Evolutionary conservation across 2,888 invertebrate genomes (phyloP), one percentile per base, ranked within the genome.

Genomic region (Pinctada fucata): DNA sequence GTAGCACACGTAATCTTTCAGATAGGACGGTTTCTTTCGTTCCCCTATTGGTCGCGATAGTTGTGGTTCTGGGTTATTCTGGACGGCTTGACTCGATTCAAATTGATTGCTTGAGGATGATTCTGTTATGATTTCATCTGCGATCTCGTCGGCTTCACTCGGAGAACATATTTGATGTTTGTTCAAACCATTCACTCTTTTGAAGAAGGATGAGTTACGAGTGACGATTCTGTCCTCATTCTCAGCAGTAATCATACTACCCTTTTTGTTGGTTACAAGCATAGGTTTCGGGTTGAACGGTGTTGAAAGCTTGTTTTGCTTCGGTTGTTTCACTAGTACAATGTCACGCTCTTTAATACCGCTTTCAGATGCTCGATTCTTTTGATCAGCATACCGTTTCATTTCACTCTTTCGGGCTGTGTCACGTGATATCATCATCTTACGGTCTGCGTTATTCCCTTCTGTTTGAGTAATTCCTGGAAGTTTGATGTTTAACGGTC

Each of bases 401-500:
- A 58, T 58, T 6, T 58, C 58, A 13, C 13, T 58, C 13, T 58
- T 58, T 6, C 58, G 58, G 13, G 58, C 58, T 58, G 58, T 58
- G 58, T 58, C 58, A 10, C 58, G 58, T 58, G 6, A 13, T 58
- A 1, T 58, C 58, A 58, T 58, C 6, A 13, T 10, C 13, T 58
- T 58, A 58, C 58, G 58, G 58, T 58, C 58, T 10, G 13, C 1
- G 13, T 58, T 6, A 31, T 31, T 31, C 6, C 6, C 58, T 6
- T 6, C 6, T 6, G 8, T 58, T 6, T 58, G 58, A 10, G 6
- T 13, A 13, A 58, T 58, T 31, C 31, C 31, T 31, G 31, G 31
- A 31, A 77, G 49, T 50, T 65, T 65, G 13, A 51, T 72, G 31
- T 31, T 48, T 31, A 77, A 50, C 10, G 67, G 72, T 4, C 68